Evolutionary conservation across 2,888 invertebrate species (phyloP).

Genomic region (Andrena minutula): DNA sequence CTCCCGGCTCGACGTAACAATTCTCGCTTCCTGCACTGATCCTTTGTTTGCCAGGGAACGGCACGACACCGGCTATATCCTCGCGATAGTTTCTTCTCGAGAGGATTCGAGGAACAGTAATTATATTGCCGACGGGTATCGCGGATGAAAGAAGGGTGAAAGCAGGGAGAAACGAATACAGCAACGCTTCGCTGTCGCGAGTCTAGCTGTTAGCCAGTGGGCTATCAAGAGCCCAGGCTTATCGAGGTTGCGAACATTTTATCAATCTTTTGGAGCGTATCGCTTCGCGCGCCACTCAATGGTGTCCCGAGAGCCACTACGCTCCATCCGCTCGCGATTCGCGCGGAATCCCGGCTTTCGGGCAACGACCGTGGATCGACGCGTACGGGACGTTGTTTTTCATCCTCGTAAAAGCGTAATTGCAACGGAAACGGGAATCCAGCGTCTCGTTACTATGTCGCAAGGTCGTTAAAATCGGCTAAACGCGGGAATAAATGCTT

Average conservation of each 20-base stretch:
- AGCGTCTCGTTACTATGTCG: constrained; percentile 19
- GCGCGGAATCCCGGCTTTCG: neutral
- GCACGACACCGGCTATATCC: constrained; percentile 2
- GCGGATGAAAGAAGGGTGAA: neutral
- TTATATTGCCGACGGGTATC: neutral
- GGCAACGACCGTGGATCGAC: neutral
- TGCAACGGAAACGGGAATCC: constrained; percentile 14
- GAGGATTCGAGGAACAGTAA: neutral
- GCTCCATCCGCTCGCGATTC: neutral
- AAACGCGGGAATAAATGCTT: constrained; percentile 20
- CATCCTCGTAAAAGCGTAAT: constrained; percentile 2
- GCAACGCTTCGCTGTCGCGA: neutral
- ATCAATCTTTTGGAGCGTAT: neutral
- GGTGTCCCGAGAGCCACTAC: neutral
- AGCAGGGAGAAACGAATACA: neutral
- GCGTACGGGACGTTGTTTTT: neutral
- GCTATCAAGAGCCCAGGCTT: neutral
- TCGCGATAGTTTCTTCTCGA: neutral
- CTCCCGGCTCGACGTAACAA: constrained; percentile 1
- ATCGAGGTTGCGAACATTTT: neutral
- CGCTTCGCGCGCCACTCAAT: neutral
- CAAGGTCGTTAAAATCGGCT: constrained; percentile 40
- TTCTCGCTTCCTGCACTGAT: neutral
- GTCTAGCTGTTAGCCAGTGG: neutral
- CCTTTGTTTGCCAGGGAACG: constrained; percentile 7